phyloP scores from a whole-genome alignment of 2,797 vertebrate genomes.

The Hippocampus kuda region DNA sequence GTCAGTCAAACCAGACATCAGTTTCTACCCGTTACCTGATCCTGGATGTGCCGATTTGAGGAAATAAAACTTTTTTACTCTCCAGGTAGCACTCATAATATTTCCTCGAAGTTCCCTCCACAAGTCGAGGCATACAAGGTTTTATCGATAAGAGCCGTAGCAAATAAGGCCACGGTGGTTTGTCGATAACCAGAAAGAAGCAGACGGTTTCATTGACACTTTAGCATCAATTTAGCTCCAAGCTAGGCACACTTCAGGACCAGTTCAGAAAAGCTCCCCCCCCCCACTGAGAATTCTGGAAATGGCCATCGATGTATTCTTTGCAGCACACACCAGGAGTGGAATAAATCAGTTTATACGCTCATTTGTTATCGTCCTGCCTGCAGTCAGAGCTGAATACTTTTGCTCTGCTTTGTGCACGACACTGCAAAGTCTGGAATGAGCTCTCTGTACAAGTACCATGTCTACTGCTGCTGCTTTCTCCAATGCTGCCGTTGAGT shows the following conservation, averaged over 20 bases:
- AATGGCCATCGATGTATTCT: background rate
- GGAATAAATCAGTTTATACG: background rate
- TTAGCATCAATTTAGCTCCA: background rate
- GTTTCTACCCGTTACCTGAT: background rate
- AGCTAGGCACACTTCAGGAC: constrained; percentile 11
- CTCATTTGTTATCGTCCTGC: constrained; percentile 24
- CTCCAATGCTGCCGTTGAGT: background rate
- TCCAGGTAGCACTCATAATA: background rate
- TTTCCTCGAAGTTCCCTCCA: background rate
- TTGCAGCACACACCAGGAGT: background rate
- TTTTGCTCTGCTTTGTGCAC: constrained; percentile 13
- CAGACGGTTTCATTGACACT: background rate
- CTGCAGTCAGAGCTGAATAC: constrained; percentile 13
- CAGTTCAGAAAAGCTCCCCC: background rate
- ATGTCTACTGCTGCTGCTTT: background rate
- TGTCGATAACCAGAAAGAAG: background rate
- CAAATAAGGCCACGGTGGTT: constrained; percentile 1
- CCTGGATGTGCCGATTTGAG: background rate
- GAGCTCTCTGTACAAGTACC: background rate
- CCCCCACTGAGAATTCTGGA: background rate
- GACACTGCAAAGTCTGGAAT: background rate
- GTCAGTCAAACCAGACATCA: background rate
- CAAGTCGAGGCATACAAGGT: background rate
- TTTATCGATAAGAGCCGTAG: background rate
- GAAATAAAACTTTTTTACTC: background rate